Evolutionary conservation across 2,888 invertebrate species (phyloP).

Genomic region (Macroteleia sp.): DNA sequence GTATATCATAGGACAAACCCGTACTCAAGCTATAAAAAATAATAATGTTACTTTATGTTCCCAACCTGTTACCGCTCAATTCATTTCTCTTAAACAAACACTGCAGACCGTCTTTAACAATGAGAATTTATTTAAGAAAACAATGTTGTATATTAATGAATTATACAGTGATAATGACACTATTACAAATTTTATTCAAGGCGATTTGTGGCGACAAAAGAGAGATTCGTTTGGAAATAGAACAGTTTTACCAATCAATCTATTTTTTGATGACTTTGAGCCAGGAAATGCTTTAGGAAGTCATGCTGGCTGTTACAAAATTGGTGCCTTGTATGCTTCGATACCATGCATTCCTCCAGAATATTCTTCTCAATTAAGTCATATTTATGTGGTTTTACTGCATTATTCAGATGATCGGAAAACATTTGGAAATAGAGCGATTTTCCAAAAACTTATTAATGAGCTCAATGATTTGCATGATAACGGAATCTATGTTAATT

Average conservation of each 20-base stretch:
- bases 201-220: background rate
- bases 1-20: slow-evolving; percentile 15
- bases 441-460: too few species aligned
- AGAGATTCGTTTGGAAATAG: background rate
- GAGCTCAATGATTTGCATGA: too few species aligned
- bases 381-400: too few species aligned
- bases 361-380: background rate
- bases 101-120: slow-evolving; percentile 1
- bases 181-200: slow-evolving; percentile 21
- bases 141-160: background rate
- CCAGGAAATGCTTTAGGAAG: slow-evolving; percentile 2
- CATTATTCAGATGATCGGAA: too few species aligned
- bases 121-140: slow-evolving; percentile 6
- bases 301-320: background rate
- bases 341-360: slow-evolving; percentile 2
- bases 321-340: slow-evolving; percentile 1
- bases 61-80: slow-evolving; percentile 18
- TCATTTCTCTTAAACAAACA: slow-evolving; percentile 16
- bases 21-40: background rate
- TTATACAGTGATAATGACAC: background rate
- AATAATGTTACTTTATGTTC: background rate
- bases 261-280: slow-evolving; percentile 18
- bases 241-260: background rate
- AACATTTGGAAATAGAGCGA: background rate
- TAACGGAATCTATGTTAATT: too few species aligned